A percentile compares a stretch with the other conserved stretches of the same genome.
Conservation (phyloP, 2,113 vertebrate genomes). For the Bubo bubo region DNA sequence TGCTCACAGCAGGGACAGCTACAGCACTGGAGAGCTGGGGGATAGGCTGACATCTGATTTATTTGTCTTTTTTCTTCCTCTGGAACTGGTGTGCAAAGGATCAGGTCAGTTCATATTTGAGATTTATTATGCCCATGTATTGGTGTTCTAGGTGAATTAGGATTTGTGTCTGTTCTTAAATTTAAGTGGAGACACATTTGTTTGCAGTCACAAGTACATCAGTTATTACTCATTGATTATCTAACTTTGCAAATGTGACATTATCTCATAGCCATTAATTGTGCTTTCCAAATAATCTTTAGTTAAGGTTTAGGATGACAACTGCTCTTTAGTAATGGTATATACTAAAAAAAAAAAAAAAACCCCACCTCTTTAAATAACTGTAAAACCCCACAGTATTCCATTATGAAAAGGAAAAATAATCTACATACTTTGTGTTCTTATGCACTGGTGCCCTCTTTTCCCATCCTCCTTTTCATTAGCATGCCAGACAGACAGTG, state of each 20-base stretch:
- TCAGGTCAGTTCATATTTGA: not conserved
- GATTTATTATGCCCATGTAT: not conserved
- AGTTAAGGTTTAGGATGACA: not conserved
- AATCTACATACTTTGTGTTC: not conserved
- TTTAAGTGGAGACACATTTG: not conserved
- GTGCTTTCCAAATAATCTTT: not conserved
- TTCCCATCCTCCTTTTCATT: not conserved
- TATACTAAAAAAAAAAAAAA: not conserved
- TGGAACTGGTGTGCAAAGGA: not conserved
- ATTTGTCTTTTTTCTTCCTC: not conserved
- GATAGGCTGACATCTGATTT: not conserved
- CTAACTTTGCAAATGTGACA: not conserved
- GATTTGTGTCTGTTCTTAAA: not conserved
- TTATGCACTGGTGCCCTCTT: not conserved
- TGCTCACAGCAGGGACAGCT: not conserved
- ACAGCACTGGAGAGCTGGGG: fast-evolving
- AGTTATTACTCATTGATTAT: not conserved
- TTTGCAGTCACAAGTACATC: not conserved
- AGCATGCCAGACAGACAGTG: slow-evolving; percentile 22
- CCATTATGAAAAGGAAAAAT: not conserved
- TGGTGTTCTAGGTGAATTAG: not conserved
- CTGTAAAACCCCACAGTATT: not conserved
- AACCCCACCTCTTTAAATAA: not conserved
- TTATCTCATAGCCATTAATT: not conserved
- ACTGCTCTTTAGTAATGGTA: not conserved